Base-by-base conservation (phyloP, 2,888 invertebrate genomes). In the Epsilonema sp. region DNA sequence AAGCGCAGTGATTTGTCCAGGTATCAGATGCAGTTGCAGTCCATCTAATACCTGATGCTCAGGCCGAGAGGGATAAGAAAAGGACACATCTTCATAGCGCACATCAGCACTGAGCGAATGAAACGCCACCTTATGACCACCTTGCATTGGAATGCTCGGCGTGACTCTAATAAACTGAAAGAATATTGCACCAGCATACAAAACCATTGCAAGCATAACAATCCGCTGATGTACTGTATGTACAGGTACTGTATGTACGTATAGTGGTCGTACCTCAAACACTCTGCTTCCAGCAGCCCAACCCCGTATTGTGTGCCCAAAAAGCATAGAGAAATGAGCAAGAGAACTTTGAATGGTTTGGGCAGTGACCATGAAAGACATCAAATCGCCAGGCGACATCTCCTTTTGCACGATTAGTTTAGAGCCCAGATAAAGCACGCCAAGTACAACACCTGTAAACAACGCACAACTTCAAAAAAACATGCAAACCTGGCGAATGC, bases 361-460 rank as follows among this genome's bases (percentile, higher is more conserved):
- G 0, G 89, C 81, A 21, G 90, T 86, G 46, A 90, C 87, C 4
- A 94, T 72, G 66, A 89, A 94, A 1, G 90, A 81, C 89, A 94
- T 92, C 40, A 94, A 74, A 58, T 87, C 81, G 38, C 92, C 92
- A 0, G 87, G 78, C 1, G 80, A 75, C 59, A 92, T 72, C 42
- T 42, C 11, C 5, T 23, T 13, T 23, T 42, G 8, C 21, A 19
- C 79, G 74, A 94, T 78, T 22, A 89, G 69, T 62, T 81, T 79
- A 1, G 90, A 87, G 45, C 92, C 94, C 56, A 84, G 75, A 61
- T 82, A 87, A 59, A 94, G 73, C 0, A 89, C 87, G 2, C 79
- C 78, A 37, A 94, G 68, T 8, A 92, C 81, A 70, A 92, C 78
- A 21, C 82, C 78, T 61, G 81, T 81, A 2, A 84, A 70, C 64